phyloP scores from a whole-genome alignment of 2,797 vertebrate genomes.

The Steatocranus sp. region DNA sequence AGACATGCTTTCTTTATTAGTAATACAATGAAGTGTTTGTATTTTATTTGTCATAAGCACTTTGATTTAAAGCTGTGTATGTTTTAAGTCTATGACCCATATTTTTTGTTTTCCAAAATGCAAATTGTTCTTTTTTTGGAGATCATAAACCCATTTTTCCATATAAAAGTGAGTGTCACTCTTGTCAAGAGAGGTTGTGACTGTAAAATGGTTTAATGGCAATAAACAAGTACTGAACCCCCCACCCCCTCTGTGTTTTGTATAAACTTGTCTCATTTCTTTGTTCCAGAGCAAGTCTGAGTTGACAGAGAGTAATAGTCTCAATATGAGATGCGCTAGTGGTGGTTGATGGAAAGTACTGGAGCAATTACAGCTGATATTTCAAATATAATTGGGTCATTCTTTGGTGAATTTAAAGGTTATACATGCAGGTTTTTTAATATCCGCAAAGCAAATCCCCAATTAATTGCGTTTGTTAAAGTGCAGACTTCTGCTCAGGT shows the following conservation, averaged over 20 bases:
- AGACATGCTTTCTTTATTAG: background rate
- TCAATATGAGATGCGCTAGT: conserved; percentile 32
- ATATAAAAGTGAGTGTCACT: background rate
- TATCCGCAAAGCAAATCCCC: background rate
- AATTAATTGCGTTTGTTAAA: background rate
- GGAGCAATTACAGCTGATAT: conserved; percentile 35
- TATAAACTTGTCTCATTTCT: conserved; percentile 32
- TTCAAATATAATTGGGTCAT: conserved; percentile 2
- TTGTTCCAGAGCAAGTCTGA: conserved; percentile 33
- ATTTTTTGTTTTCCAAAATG: background rate
- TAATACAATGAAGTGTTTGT: background rate
- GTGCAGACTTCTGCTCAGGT: background rate
- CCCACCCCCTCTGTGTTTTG: conserved; percentile 41
- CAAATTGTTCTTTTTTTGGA: conserved; percentile 3
- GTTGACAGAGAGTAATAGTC: conserved; percentile 39
- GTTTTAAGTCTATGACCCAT: background rate
- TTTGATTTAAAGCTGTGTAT: background rate
- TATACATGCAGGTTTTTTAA: background rate
- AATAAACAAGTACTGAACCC: conserved; percentile 43
- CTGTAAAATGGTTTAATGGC: conserved; percentile 34
- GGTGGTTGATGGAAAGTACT: conserved; percentile 4
- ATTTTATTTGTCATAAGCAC: background rate
- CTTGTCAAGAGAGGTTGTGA: conserved; percentile 14
- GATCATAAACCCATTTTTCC: background rate
- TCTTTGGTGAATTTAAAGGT: background rate